Conservation (phyloP, 2,888 invertebrate genomes). For the Tanypteryx hageni region DNA sequence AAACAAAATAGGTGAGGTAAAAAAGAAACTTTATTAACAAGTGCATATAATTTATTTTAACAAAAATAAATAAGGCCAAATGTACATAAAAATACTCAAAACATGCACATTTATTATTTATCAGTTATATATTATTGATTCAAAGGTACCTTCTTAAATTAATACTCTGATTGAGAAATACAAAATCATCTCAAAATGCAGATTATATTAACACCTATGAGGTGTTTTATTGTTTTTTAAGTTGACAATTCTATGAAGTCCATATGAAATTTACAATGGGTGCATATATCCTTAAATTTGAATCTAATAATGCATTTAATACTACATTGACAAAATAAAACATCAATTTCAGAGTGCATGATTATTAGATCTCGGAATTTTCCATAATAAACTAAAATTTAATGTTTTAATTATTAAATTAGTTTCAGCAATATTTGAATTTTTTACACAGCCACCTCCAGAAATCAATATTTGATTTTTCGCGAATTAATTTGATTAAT, state of each 20-base stretch:
- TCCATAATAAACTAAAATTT: neutral
- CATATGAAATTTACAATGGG: conserved; percentile 12
- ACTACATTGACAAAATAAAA: neutral
- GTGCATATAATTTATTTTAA: conserved; percentile 60
- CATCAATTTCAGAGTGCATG: neutral
- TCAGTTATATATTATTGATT: conserved; percentile 17
- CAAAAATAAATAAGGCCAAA: conserved; percentile 62
- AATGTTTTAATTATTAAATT: neutral
- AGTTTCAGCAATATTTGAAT: neutral
- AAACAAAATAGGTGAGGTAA: neutral
- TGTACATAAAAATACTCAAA: conserved; percentile 36
- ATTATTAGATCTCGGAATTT: neutral
- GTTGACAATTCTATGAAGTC: neutral
- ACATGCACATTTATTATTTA: conserved; percentile 45
- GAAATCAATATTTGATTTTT: neutral
- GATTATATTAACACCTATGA: neutral
- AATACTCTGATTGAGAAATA: conserved; percentile 18
- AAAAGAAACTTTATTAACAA: conserved; percentile 30
- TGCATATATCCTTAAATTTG: neutral
- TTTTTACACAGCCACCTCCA: neutral
- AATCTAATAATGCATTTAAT: neutral
- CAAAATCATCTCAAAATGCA: neutral
- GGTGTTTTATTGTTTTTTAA: neutral
- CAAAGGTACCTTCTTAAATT: neutral
- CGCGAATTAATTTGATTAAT: neutral